phyloP scores from a whole-genome alignment of 2,113 vertebrate species.

The Eubucco bourcierii region DNA sequence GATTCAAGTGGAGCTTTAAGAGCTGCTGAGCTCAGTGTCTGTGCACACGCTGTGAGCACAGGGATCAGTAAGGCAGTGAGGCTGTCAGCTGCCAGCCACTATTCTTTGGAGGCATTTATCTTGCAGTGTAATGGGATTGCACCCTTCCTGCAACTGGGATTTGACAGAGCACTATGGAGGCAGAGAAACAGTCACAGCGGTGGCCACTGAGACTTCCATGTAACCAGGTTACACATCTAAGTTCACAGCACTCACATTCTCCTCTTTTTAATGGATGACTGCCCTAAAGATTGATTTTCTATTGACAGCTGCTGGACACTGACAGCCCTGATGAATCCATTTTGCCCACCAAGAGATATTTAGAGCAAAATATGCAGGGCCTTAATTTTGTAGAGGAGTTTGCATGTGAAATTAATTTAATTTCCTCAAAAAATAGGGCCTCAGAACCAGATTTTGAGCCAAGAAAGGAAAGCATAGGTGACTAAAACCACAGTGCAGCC shows the following conservation, averaged over 20 bases:
- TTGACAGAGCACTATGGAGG: constrained; percentile 24
- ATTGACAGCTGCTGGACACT: neutral
- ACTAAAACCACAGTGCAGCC: neutral
- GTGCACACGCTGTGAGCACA: neutral
- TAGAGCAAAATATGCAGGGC: neutral
- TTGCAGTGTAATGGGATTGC: constrained; percentile 9
- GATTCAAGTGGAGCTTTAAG: neutral
- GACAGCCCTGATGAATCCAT: neutral
- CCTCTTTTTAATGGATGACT: neutral
- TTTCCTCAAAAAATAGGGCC: neutral
- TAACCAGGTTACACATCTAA: constrained; percentile 24
- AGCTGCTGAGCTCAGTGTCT: neutral
- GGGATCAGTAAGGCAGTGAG: neutral
- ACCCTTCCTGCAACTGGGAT: neutral
- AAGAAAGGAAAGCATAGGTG: neutral
- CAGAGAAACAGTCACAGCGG: constrained; percentile 31
- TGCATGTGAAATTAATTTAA: neutral
- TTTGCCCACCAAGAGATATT: neutral
- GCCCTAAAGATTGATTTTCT: constrained; percentile 44
- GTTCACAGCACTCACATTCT: neutral
- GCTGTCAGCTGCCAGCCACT: neutral
- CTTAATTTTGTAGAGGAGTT: constrained; percentile 4
- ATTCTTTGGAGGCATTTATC: constrained; percentile 14
- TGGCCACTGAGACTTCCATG: neutral
- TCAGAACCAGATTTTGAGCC: neutral